Evolutionary conservation across 2,113 vertebrate genomes (phyloP), one percentile per base, ranked within the genome.

Genomic region (Gnathochromis pfefferi): DNA sequence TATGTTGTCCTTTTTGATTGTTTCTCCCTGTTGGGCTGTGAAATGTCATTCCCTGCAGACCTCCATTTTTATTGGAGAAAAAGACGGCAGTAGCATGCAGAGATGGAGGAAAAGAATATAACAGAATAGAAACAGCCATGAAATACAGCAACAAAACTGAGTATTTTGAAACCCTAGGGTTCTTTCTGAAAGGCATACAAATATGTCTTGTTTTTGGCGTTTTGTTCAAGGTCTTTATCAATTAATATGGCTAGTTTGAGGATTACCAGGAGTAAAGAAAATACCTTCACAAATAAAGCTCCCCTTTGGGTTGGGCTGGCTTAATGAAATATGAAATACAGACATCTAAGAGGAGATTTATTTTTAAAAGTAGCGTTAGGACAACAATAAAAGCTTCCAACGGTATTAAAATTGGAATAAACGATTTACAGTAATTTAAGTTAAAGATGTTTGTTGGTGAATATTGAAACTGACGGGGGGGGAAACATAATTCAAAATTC

Each of bases 21-120:
- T 87, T 81, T 89, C 10, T 68, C 17, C 38, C 80, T 63, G 23
- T 88, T 55, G 68, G 80, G 13, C 65, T 70, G 78, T 86, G 86
- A 91, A 90, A 91, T 93, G 89, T 85, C 90, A 88, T 51, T 33
- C 88, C 73, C 83, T 3, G 23, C 42, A 82, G 88, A 90, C 79
- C 26, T 80, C 58, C 16, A 21, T 2, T 87, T 85, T 85, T 82
- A 57, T 81, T 14, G 10, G 23, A 12, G 6, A 26, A 35, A 65
- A 80, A 31, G 54, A 80, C 17, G 2, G 5, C 3, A 8, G n/a
- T 28, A 19, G 33, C 82, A 63, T 68, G 49, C 26, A 42, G 68
- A 60, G 51, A 85, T 35, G 35, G 16, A 54, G 33, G 42, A 45
- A 84, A 73, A 89, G 21, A 19, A 45, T 53, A 45, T 17, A 58